Percentiles rank a stretch among this genome's conserved stretches.
Conservation (phyloP, 2,113 vertebrate genomes). For the Psittacara wagleri region DNA sequence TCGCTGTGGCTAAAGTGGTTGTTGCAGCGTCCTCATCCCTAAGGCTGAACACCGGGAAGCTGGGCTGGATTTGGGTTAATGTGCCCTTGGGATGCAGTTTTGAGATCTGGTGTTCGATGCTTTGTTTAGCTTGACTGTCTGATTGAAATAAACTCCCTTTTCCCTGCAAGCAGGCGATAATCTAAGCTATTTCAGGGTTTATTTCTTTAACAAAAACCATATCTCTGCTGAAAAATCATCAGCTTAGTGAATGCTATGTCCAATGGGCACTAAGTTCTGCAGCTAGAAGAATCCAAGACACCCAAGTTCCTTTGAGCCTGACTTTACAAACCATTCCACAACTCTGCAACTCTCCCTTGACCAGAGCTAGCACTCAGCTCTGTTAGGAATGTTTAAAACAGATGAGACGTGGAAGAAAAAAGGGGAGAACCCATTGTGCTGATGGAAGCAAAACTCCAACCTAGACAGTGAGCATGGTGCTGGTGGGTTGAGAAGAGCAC, state of each 20-base stretch:
- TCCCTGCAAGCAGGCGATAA: neutral
- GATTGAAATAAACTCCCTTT: neutral
- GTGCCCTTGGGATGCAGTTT: neutral
- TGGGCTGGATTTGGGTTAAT: neutral
- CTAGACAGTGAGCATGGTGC: neutral
- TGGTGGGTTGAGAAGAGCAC: accelerated
- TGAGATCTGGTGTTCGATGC: neutral
- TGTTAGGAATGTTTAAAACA: neutral
- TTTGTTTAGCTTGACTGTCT: neutral
- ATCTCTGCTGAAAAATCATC: neutral
- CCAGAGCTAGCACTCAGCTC: neutral
- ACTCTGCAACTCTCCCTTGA: neutral
- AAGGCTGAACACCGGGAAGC: accelerated
- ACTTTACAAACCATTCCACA: neutral
- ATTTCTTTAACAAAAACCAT: neutral
- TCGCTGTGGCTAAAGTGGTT: accelerated
- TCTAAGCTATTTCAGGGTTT: neutral
- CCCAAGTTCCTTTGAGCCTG: accelerated
- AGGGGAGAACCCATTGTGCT: neutral
- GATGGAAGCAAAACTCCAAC: neutral
- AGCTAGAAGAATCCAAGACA: neutral
- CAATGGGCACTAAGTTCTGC: neutral
- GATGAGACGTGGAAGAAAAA: neutral
- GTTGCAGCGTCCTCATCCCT: accelerated
- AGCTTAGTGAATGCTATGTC: neutral